Evolutionary conservation across 2,888 invertebrate species (phyloP), one percentile per base, ranked within the genome.

Genomic region (Chesias legatella): DNA sequence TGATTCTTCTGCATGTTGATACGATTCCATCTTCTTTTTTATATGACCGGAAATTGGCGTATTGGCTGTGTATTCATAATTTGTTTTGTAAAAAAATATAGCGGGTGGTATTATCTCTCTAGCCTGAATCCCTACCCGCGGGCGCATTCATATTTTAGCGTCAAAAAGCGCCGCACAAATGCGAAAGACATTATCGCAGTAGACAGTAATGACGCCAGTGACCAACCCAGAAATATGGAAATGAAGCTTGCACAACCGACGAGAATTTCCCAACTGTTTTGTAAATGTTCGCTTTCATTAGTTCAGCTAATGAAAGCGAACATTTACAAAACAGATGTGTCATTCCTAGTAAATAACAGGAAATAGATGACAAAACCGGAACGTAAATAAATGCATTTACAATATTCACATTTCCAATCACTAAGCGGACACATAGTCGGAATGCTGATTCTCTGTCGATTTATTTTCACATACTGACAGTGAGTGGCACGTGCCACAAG

Each of bases 181-280:
- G 44, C 42, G 35, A 48, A 29, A 8, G 41, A 49, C 51, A 43
- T 49, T 54, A 51, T 54, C 49, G 31, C 45, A 24, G 34, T 22
- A 8, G 31, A 21, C 45, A 34, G 37, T 39, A 44, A 44, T 39
- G 47, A 42, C 36, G 24, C 20, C 29, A 29, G 9, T 37, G 35
- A 31, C 28, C 37, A 46, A 10, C 38, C n/a, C 28, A 37, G 40
- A 43, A 50, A 36, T 35, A 30, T 36, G 27, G 6, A 38, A 41
- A 36, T 43, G 29, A 33, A 36, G 26, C 43, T 23, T 27, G 41
- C 34, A 25, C 17, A 25, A 24, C 11, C 8, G 21, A 37, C 4
- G 17, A 9, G 33, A 27, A 34, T 21, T 8, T 28, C n/a, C 11
- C 11, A 8, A 17, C 10, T 28, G 6, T 8, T 3, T 23, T 29